Base-by-base conservation (phyloP, 2,888 invertebrate genomes). In the Chymomyza procnemis region DNA sequence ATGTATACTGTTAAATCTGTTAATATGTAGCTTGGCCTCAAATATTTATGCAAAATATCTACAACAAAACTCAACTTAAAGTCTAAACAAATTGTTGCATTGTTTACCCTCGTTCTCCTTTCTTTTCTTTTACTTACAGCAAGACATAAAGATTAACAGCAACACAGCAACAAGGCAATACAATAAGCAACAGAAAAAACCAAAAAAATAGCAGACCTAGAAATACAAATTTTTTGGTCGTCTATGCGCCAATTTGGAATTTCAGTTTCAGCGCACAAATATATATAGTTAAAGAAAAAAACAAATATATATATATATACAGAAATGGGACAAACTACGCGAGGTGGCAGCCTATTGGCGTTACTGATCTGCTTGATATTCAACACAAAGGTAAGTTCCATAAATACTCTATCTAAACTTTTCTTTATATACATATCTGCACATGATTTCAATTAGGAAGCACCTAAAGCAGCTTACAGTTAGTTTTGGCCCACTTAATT, bases 241-340 rank as follows among this genome's bases (percentile, higher is more conserved):
- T 61, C 63, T 63, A 62, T 64, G 57, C 75, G 73, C 48, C 62
- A 61, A 74, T 69, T 67, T 19, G 60, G 62, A 71, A 71, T 68
- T 68, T 68, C 73, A 75, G 69, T 61, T 67, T 52, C 59, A 71
- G 67, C 47, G 71, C 66, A 72, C 34, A 75, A 47, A 70, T 47
- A 66, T 34, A 67, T 62, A 61, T 47, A 74, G 6, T 12, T 12
- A 41, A 41, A 12, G 12, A 9, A 41, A 3, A n/a, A n/a, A n/a
- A n/a, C n/a, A n/a, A n/a, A n/a, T n/a, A 30, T 30, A 41, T 41
- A 41, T 41, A 41, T 60, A 48, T 54, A 61, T 63, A 65, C 55
- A 79, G 86, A 85, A 89, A 91, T 91, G 91, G 90, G 91, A 85
- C 88, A 88, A 81, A 87, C 71, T 71, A 87, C 88, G 87, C 89